Base-by-base conservation (phyloP, 2,888 invertebrate species). In the Zaprionus bogoriensis region DNA sequence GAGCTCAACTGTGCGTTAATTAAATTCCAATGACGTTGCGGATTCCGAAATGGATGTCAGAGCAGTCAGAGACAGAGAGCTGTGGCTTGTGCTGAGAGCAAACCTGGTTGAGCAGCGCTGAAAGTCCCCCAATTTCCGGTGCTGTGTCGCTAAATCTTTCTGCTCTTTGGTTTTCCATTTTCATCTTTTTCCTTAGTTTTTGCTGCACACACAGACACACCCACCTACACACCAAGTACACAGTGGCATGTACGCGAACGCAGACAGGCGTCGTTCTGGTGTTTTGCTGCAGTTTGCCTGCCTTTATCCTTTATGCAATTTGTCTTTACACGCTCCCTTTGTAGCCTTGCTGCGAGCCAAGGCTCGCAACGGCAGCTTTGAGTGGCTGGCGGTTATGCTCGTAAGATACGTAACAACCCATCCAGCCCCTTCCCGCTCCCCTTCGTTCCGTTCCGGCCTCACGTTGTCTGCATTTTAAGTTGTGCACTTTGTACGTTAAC, bases 21-120 rank as follows among this genome's bases (percentile, higher is more conserved):
- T 72, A 70, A 71, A 66, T 62, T 61, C 62, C 72, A 70, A 71
- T 66, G 66, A 71, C 48, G 48, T 19, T 36, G 52, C 32, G 38
- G 41, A 57, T 55, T 44, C 41, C 30, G 14, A 51, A 60, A 51
- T 38, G 39, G 23, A 39, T 41, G 60, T 53, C 51, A 39, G 32
- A 17, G 28, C 27, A 44, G 48, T 30, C 38, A 12, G 41, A 47
- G 36, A 22, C 27, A n/a, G 25, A 6, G 17, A 17, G 19, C 28
- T 50, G 9, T 28, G 63, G 28, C 23, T 51, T 32, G 14, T 47
- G 42, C 39, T 69, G 54, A 68, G 68, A 38, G 20, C 25, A 55
- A 42, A 19, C 46, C 20, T 32, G 62, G 50, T 25, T 54, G 12
- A 20, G 22, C n/a, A n/a, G n/a, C n/a, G n/a, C 28, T 20, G 2